phyloP scores from a whole-genome alignment of 2,797 vertebrate genomes.

The Phoxinus dragarum region DNA sequence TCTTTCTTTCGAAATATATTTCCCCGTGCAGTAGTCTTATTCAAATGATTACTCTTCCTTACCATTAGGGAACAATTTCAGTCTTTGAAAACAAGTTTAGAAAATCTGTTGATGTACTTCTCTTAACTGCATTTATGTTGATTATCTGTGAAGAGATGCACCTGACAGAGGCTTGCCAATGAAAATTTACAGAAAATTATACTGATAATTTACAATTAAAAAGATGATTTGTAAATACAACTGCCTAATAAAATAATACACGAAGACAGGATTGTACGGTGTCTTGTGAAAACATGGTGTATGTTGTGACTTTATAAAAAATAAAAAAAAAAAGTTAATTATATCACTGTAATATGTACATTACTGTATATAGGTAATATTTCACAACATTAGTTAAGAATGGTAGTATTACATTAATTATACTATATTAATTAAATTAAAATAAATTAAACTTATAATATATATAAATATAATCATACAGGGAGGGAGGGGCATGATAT shows the following conservation, averaged over 20 bases:
- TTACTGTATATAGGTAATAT: neutral
- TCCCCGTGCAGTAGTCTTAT: neutral
- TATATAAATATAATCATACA: no score
- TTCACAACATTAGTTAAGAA: neutral
- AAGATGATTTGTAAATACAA: constrained; percentile 83
- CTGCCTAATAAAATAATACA: constrained; percentile 86
- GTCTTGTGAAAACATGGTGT: neutral
- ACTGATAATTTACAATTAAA: constrained; percentile 63
- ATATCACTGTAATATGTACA: neutral
- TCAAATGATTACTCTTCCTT: constrained; percentile 8
- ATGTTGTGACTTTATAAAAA: neutral
- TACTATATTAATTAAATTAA: no score
- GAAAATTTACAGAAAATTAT: constrained; percentile 76
- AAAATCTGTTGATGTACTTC: constrained; percentile 55
- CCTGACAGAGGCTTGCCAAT: constrained; percentile 73
- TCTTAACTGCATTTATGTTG: constrained; percentile 71
- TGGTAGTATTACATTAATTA: neutral
- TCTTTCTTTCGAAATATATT: neutral
- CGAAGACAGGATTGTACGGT: constrained; percentile 63
- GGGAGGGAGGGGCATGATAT: no score
- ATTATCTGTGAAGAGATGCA: constrained; percentile 75
- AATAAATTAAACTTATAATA: no score
- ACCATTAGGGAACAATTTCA: constrained; percentile 26
- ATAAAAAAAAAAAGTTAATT: neutral
- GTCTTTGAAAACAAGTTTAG: constrained; percentile 1